phyloP scores from a whole-genome alignment of 2,797 vertebrate species.

The Threskiornis aethiopicus region DNA sequence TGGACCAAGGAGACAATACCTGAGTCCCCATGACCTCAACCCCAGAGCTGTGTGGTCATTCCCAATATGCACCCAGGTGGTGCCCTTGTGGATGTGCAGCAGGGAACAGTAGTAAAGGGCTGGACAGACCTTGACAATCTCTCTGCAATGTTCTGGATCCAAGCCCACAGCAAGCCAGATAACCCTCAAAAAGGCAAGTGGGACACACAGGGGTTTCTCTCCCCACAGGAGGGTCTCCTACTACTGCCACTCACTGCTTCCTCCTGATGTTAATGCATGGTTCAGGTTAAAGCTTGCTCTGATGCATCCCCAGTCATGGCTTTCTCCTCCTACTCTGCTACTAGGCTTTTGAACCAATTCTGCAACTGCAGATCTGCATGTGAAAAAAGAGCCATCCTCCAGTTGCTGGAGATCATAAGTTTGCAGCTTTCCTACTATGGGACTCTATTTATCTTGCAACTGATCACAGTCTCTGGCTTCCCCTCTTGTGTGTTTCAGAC shows the following conservation, averaged over 20 bases:
- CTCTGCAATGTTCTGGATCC: not conserved
- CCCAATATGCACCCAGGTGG: too few relatives aligned
- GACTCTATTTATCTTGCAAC: too few relatives aligned
- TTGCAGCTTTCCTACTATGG: not conserved
- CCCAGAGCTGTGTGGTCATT: not conserved
- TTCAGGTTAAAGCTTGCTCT: not conserved
- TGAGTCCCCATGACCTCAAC: not conserved
- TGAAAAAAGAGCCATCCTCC: not conserved
- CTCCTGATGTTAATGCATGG: not conserved
- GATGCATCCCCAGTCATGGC: not conserved
- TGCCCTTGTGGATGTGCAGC: not conserved
- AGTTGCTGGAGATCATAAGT: not conserved
- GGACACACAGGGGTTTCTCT: not conserved
- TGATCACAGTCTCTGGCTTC: not conserved
- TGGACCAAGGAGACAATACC: not conserved
- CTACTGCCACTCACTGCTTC: not conserved
- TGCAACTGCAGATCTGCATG: not conserved
- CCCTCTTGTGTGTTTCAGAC: not conserved
- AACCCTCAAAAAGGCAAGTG: not conserved
- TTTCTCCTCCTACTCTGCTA: not conserved
- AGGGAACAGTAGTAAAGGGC: not conserved
- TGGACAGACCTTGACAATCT: not conserved
- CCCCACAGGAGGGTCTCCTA: not conserved
- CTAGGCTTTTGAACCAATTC: not conserved
- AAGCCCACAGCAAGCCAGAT: not conserved